Base-by-base conservation (phyloP, 2,797 vertebrate genomes). In the Rousettus madagascariensis region DNA sequence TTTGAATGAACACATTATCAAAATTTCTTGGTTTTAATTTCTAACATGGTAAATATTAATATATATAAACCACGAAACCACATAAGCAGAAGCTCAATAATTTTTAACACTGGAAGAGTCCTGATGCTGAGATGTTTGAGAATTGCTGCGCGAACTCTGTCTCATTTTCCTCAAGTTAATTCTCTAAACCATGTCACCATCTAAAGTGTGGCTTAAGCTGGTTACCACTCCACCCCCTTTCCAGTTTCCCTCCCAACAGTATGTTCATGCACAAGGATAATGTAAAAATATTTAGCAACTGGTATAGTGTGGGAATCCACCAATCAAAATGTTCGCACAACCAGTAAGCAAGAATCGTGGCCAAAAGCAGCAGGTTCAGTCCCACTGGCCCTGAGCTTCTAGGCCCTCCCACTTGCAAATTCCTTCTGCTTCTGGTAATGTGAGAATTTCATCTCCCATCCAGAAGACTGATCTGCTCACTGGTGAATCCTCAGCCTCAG, bases 81-180 rank as follows among this genome's bases (percentile, higher is more conserved):
- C 13, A 74, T 66, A 79, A 79, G 63, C 41, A 86, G 88, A 86
- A 61, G 38, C 75, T 66, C n/a, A 41, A 3, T 65, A 63, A 49
- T 69, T 87, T 94, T 94, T 78, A 85, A 90, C 36, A 72, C 24
- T 24, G 9, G 66, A 78, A 30, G 16, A 16, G 10, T 68, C 41
- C 63, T 92, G 6, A 72, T 28, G 49, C n/a, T 55, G 57, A 78
- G 16, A 82, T n/a, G 5, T 68, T 82, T 53, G 55, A 79, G 49
- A 90, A 92, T 33, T 46, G 49, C 28, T 65, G 2, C 11, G 57
- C 7, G 8, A 53, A 24, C 91, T 33, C 69, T 90, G 38, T n/a
- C 30, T 96, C 24, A n/a, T 51, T 92, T 92, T 84, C 61, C 46
- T 86, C n/a, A 85, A 65, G 8, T 26, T 49, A 68, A 78, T 95